A percentile compares a stretch with the other conserved stretches of the same genome.
These are phyloP conservation scores for Leptoteleia sp. DNA, from an alignment of 1,140 invertebrate species.

Conservation along the genomic window DNA sequence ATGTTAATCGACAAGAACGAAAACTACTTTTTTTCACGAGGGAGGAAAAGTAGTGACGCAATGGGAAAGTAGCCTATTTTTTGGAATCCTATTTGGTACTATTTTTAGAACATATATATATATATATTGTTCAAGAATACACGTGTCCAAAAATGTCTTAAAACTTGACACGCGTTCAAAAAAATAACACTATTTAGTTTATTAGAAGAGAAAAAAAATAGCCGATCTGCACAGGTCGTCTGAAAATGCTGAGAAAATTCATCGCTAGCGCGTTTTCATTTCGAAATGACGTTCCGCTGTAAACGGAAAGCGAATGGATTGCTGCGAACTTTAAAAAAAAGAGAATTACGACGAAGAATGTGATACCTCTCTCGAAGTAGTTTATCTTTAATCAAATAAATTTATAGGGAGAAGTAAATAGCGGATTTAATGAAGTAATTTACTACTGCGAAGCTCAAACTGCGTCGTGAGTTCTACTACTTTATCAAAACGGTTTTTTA, in stretches of 20 bases:
- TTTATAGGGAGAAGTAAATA: constrained; percentile 57
- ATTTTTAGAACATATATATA: no score
- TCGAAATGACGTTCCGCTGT: constrained; percentile 46
- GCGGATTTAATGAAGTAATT: constrained; percentile 63
- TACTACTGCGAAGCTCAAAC: constrained; percentile 41
- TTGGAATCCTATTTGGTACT: no score
- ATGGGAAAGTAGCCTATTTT: no score
- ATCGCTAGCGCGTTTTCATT: constrained; percentile 35
- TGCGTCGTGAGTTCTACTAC: constrained; percentile 2
- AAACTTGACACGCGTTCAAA: neutral
- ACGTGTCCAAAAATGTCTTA: neutral
- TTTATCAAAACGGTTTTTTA: constrained; percentile 30
- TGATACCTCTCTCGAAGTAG: constrained; percentile 51
- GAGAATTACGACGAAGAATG: constrained; percentile 54
- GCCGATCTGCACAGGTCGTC: neutral
- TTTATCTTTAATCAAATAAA: constrained; percentile 66
- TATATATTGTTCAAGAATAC: no score
- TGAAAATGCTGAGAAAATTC: constrained; percentile 38
- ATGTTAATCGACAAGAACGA: no score
- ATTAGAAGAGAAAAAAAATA: constrained; percentile 9
- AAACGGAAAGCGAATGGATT: constrained; percentile 50
- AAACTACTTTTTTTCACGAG: no score
- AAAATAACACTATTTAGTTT: neutral
- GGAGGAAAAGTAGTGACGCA: no score
- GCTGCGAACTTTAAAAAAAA: constrained; percentile 37